Evolutionary conservation across 2,113 vertebrate genomes (phyloP).

Genomic region (Oreotrochilus melanogaster): DNA sequence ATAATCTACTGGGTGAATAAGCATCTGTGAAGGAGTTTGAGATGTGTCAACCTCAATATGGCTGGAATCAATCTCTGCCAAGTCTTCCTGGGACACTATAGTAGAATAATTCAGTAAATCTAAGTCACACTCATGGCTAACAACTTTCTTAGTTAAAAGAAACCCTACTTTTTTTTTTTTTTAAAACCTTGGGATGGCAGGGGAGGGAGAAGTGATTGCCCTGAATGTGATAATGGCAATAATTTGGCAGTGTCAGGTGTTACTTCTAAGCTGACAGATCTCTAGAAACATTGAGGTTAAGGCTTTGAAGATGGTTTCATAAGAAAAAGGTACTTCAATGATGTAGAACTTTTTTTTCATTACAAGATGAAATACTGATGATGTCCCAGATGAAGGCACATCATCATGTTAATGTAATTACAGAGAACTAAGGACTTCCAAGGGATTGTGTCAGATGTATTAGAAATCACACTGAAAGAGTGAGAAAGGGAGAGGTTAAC

Average conservation of each 20-base stretch:
- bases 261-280: slow-evolving; percentile 64
- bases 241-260: slow-evolving; percentile 44
- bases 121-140: slow-evolving; percentile 24
- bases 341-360: slow-evolving; percentile 38
- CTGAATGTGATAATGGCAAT: slow-evolving; percentile 59
- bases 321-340: slow-evolving; percentile 49
- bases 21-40: slow-evolving; percentile 66
- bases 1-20: slow-evolving; percentile 58
- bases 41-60: slow-evolving; percentile 33
- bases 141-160: slow-evolving; percentile 51
- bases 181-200: slow-evolving; percentile 42
- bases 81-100: slow-evolving; percentile 19
- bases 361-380: slow-evolving; percentile 60
- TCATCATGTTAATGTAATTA: slow-evolving; percentile 77
- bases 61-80: slow-evolving; percentile 59
- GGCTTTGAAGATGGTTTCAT: slow-evolving; percentile 70
- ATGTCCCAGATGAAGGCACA: slow-evolving; percentile 68
- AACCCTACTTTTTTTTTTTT: slow-evolving; percentile 31
- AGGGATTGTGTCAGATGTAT: slow-evolving; percentile 61
- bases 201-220: slow-evolving; percentile 53
- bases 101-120: slow-evolving; percentile 42
- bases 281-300: slow-evolving; percentile 61
- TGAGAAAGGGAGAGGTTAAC: slow-evolving; percentile 53
- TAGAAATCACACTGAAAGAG: slow-evolving; percentile 59
- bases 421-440: slow-evolving; percentile 61